phyloP scores from a whole-genome alignment of 1,140 invertebrate species.

The Trichonephila clavata region DNA sequence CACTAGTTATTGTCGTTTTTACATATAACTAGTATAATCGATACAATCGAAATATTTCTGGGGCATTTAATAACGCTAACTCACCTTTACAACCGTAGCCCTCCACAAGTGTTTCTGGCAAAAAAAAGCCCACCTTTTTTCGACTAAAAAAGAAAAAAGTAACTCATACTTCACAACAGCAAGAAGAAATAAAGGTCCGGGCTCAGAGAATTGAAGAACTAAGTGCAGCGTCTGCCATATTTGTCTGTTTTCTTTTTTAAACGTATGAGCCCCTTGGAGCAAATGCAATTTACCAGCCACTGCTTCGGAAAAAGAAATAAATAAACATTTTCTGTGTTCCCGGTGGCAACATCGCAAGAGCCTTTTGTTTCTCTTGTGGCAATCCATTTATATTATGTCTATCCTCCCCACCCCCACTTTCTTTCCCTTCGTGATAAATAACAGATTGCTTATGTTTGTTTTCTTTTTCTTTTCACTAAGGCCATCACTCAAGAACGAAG shows the following conservation, averaged over 20 bases:
- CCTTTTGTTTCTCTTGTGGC: constrained; percentile 63
- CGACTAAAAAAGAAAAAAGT: not conserved
- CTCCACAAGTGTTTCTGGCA: not conserved
- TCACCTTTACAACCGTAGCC: not conserved
- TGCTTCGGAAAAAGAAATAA: constrained; percentile 38
- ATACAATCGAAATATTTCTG: not conserved
- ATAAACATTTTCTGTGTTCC: not conserved
- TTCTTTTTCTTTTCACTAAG: constrained; percentile 82
- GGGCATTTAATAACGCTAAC: not conserved
- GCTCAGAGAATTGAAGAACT: constrained; percentile 36
- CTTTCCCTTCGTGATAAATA: constrained; percentile 60
- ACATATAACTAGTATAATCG: not conserved
- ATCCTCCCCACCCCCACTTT: not conserved
- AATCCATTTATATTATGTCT: constrained; percentile 73
- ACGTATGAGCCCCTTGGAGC: constrained; percentile 43
- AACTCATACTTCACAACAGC: not conserved
- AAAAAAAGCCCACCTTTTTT: not conserved
- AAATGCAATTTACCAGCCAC: constrained; percentile 59
- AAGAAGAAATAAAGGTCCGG: constrained; percentile 47
- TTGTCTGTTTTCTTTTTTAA: constrained; percentile 57
- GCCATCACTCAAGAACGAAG: constrained; percentile 96
- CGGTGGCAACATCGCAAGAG: not conserved
- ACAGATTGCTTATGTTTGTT: constrained; percentile 70
- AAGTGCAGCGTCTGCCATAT: constrained; percentile 67
- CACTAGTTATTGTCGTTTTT: not conserved